These are phyloP conservation scores for Sparus aurata DNA, from an alignment of 2,797 vertebrate genomes.

Conservation along the genomic window DNA sequence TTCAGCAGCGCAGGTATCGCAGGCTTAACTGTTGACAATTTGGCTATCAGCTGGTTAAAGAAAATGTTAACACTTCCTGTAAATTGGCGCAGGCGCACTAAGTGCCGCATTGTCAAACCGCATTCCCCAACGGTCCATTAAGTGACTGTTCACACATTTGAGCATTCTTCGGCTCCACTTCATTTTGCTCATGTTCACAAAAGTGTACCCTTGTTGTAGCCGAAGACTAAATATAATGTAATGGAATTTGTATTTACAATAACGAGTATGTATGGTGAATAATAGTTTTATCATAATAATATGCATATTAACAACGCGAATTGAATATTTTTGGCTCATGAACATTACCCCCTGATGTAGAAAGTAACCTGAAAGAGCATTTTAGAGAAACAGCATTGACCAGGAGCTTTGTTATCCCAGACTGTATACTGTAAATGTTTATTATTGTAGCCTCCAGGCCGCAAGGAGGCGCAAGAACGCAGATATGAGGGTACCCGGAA, in stretches of 20 bases:
- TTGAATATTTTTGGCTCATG: no score
- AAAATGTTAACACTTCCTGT: slow-evolving; percentile 81
- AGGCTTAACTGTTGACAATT: slow-evolving; percentile 80
- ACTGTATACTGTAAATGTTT: neutral
- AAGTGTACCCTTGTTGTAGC: fast-evolving
- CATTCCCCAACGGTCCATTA: neutral
- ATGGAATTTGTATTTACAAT: fast-evolving
- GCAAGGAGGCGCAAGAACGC: slow-evolving; percentile 31
- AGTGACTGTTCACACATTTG: neutral
- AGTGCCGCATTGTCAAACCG: slow-evolving; percentile 68
- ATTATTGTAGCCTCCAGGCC: slow-evolving; percentile 25
- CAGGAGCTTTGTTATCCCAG: no score
- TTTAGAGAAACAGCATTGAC: neutral
- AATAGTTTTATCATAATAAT: no score
- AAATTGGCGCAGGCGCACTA: slow-evolving; percentile 77
- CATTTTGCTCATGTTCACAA: fast-evolving
- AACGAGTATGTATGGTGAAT: neutral
- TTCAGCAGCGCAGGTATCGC: slow-evolving; percentile 40
- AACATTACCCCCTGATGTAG: neutral
- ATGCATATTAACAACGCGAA: fast-evolving
- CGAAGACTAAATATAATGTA: fast-evolving
- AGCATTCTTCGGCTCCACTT: neutral
- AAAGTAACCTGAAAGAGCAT: neutral
- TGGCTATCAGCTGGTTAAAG: slow-evolving; percentile 80
- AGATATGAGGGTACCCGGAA: neutral